Conservation (phyloP, 64 coral and sea anemone species). For the Orbicella faveolata region DNA sequence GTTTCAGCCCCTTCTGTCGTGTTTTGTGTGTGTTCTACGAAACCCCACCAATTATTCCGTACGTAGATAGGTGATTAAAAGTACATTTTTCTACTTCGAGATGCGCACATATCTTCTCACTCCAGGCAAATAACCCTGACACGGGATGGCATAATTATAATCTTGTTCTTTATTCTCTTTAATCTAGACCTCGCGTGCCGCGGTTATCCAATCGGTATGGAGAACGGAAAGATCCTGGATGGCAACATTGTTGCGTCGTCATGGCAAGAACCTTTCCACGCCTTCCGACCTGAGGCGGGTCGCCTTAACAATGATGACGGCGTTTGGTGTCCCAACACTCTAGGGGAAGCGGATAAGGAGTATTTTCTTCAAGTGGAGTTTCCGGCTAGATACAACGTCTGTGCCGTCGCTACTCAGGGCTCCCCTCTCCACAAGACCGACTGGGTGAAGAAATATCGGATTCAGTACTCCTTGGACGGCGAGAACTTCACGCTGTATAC, state of each 20-base stretch:
- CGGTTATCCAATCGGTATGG: constrained; percentile 32
- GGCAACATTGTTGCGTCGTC: constrained; percentile 7
- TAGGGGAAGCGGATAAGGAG: constrained; percentile 1
- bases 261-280: constrained; percentile 19
- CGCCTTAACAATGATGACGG: constrained; percentile 30
- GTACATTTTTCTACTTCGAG: background rate
- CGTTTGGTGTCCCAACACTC: constrained; percentile 19
- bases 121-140: background rate
- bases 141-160: too few relatives aligned
- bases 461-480: constrained; percentile 29
- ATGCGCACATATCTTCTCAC: background rate
- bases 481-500: constrained; percentile 21
- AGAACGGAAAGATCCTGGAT: constrained; percentile 22
- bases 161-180: background rate
- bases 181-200: background rate
- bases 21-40: too few relatives aligned
- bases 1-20: too few relatives aligned
- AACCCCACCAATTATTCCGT: too few relatives aligned
- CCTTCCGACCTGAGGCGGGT: constrained; percentile 11
- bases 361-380: constrained; percentile 26
- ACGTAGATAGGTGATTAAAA: background rate
- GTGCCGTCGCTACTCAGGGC: constrained; percentile 14
- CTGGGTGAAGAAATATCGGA: constrained; percentile 24
- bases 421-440: constrained; percentile 12
- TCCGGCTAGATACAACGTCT: constrained; percentile 13